Percentiles rank a stretch among this genome's conserved stretches.
These are phyloP conservation scores for Lanius collurio DNA, from an alignment of 2,113 vertebrate genomes.

Conservation along the genomic window DNA sequence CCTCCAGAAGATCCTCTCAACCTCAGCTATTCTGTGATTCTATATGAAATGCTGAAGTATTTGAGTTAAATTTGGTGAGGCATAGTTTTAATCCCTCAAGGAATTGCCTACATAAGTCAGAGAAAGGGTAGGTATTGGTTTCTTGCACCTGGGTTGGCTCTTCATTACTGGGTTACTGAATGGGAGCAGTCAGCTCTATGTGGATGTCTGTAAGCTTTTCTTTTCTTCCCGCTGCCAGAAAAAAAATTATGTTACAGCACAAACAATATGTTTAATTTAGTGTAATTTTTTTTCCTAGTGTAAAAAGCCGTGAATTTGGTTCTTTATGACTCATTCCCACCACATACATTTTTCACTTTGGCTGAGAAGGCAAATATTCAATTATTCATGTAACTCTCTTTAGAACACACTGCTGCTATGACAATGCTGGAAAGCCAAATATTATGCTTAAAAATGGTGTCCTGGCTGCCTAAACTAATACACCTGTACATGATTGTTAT, in stretches of 20 bases:
- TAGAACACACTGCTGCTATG: not conserved
- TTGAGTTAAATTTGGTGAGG: not conserved
- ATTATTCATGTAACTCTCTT: constrained; percentile 39
- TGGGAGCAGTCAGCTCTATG: not conserved
- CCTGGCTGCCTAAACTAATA: not conserved
- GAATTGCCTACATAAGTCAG: not conserved
- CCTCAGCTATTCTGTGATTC: not conserved
- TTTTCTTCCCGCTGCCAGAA: not conserved
- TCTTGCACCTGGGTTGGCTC: not conserved
- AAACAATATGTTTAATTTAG: constrained; percentile 35
- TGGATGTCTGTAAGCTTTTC: not conserved
- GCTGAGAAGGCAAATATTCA: constrained; percentile 42
- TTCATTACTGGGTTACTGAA: not conserved
- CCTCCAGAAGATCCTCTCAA: not conserved
- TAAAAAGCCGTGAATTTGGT: constrained; percentile 3
- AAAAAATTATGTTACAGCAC: not conserved
- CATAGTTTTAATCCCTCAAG: not conserved
- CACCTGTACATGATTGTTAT: not conserved
- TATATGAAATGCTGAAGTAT: not conserved
- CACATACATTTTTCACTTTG: constrained; percentile 35
- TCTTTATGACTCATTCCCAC: constrained; percentile 35
- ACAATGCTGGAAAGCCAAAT: constrained; percentile 20
- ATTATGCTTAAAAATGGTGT: not conserved
- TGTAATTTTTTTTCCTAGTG: not conserved
- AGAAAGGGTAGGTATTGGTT: not conserved